Percentiles rank a stretch among this genome's conserved stretches.
These are phyloP conservation scores for Umimayanthus kanabou DNA, from an alignment of 92 coral and sea anemone genomes.

Conservation along the genomic window DNA sequence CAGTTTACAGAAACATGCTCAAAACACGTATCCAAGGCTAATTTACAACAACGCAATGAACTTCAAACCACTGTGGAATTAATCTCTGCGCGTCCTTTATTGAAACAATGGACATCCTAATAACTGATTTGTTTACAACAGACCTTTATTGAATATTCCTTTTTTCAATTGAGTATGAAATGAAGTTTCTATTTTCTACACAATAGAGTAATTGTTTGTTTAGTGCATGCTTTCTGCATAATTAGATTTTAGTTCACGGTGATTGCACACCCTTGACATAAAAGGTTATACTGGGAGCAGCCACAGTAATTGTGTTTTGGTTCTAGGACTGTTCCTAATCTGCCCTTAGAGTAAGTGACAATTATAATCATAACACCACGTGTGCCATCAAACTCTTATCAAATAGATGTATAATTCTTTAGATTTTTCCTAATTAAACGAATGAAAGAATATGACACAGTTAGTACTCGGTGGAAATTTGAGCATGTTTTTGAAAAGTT, in stretches of 20 bases:
- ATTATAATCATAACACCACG: too few species aligned
- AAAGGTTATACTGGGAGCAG: too few species aligned
- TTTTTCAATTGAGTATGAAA: conserved; percentile 17
- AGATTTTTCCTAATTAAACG: too few species aligned
- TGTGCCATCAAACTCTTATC: too few species aligned
- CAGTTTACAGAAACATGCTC: too few species aligned
- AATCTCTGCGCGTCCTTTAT: conserved; percentile 26
- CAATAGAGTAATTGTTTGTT: conserved; percentile 7
- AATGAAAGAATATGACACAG: too few species aligned
- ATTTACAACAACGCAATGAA: conserved; percentile 1
- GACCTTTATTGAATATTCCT: conserved; percentile 17
- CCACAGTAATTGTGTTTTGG: too few species aligned
- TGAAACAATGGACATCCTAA: neutral
- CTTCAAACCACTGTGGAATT: neutral
- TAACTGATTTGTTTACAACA: conserved; percentile 10
- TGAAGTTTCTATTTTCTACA: conserved; percentile 5
- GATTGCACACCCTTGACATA: neutral
- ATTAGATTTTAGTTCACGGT: neutral
- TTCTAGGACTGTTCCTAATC: too few species aligned
- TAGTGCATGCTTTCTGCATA: neutral
- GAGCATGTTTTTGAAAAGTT: too few species aligned
- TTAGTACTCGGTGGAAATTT: too few species aligned
- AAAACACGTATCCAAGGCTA: neutral
- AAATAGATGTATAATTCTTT: too few species aligned
- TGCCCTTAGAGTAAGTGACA: too few species aligned